Base-by-base conservation (phyloP, 1,140 invertebrate genomes). In the Drosophila quadrilineata region DNA sequence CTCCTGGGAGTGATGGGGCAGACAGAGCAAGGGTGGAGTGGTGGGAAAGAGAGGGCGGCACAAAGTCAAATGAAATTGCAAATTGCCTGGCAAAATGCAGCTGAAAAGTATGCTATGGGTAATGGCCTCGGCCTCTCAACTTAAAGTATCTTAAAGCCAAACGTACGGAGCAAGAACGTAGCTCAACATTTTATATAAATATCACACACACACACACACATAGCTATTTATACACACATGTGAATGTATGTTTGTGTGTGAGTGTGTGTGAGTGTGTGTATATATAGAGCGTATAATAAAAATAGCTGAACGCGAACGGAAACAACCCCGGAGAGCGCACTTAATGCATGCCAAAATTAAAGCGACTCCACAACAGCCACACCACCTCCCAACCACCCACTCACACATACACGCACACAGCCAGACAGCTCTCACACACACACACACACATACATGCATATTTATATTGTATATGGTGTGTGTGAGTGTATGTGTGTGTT, bases 341-440 rank as follows among this genome's bases (percentile, higher is more conserved):
- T 85, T 85, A 85, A 85, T 85, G 69, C 77, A 84, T 76, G 79
- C 79, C 79, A 75, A 85, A 85, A 85, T 85, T 85, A 85, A 85
- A 85, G 79, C 80, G 67, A 85, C 46, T 68, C 48, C 53, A 53
- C 33, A 26, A 16, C 41, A 64, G 50, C 29, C 50, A 43, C 53
- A 21, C 14, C 16, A 28, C 36, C 31, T 17, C 24, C 24, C 45
- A 22, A 54, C 62, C 26, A 49, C 43, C 62, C 43, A 54, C 0
- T 8, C 71, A 38, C 59, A 50, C 64, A 35, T 56, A 24, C 56
- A 66, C 53, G 54, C 54, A 54, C 26, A 46, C 65, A 75, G 38
- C 48, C 59, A 69, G 71, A 70, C 65, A 71, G 60, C n/a, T n/a
- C n/a, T n/a, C 14, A n/a, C 16, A 22, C 33, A 74, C 59, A 69